Evolutionary conservation across 2,888 invertebrate genomes (phyloP).

Genomic region (Calliopum simillimum): DNA sequence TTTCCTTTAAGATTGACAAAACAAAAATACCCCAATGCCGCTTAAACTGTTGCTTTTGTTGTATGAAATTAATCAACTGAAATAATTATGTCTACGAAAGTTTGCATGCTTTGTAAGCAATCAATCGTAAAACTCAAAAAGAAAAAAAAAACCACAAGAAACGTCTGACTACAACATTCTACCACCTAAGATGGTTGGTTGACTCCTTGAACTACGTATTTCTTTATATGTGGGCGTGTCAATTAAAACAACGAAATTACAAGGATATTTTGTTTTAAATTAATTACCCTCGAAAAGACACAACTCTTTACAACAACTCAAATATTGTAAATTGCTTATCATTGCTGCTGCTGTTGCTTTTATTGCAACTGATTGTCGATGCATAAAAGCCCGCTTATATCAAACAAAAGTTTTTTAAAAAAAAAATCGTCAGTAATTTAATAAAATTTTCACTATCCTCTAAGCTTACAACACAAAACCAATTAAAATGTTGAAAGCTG

Average conservation of each 20-base stretch:
- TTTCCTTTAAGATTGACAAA: too few species aligned
- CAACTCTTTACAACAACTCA: background rate
- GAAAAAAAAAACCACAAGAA: background rate
- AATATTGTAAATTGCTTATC: background rate
- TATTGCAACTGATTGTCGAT: background rate
- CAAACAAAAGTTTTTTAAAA: too few species aligned
- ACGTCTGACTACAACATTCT: background rate
- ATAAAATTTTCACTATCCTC: too few species aligned
- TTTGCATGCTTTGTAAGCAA: slow-evolving; percentile 41
- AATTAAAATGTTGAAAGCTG: slow-evolving; percentile 22
- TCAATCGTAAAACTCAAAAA: slow-evolving; percentile 43
- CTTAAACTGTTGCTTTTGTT: background rate
- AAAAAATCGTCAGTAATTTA: too few species aligned
- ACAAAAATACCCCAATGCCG: background rate
- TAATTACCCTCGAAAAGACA: background rate
- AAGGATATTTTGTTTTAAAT: slow-evolving; percentile 14
- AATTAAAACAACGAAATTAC: background rate
- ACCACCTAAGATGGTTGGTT: too few species aligned
- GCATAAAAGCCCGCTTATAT: too few species aligned
- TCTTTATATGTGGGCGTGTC: slow-evolving; percentile 10
- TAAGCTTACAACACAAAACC: slow-evolving; percentile 1
- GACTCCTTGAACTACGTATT: background rate
- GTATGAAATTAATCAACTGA: slow-evolving; percentile 15
- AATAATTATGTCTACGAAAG: slow-evolving; percentile 39
- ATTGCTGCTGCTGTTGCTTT: background rate